Percentiles rank a stretch among this genome's conserved stretches.
phyloP scores from a whole-genome alignment of 2,113 vertebrate species.

The Seriola quinqueradiata region DNA sequence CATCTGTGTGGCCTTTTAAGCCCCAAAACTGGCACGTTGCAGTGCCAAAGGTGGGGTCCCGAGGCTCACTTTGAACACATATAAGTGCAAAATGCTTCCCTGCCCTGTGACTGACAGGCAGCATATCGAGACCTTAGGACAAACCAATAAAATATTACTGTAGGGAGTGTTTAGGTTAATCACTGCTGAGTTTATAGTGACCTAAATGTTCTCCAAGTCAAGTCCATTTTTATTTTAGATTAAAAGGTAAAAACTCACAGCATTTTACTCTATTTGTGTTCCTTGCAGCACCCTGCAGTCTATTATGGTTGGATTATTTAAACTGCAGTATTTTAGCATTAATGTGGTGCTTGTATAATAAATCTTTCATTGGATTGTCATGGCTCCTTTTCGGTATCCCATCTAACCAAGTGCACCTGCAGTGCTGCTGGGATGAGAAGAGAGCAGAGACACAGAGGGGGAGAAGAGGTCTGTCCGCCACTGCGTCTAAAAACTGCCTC shows the following conservation, averaged over 20 bases:
- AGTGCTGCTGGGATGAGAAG: conserved; percentile 60
- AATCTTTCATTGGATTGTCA: neutral
- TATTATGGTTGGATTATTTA: neutral
- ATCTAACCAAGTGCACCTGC: conserved; percentile 61
- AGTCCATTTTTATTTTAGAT: neutral
- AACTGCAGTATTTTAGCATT: neutral
- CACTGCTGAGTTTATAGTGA: neutral
- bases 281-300: no score
- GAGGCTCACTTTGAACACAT: conserved; percentile 36
- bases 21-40: conserved; percentile 40
- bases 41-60: conserved; percentile 44
- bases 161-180: neutral
- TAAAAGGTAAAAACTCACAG: neutral
- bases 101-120: conserved; percentile 22
- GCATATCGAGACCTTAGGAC: neutral
- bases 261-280: neutral
- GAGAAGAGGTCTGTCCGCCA: conserved; percentile 33
- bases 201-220: neutral
- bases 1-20: conserved; percentile 57
- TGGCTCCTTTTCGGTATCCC: neutral
- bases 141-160: conserved; percentile 3
- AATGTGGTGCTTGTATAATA: neutral
- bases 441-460: conserved; percentile 6
- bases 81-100: conserved; percentile 1
- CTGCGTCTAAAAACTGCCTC: conserved; percentile 72